A percentile compares a stretch with the other conserved stretches of the same genome.
phyloP scores from a whole-genome alignment of 2,888 invertebrate species.

The Folsomia manolachei region DNA sequence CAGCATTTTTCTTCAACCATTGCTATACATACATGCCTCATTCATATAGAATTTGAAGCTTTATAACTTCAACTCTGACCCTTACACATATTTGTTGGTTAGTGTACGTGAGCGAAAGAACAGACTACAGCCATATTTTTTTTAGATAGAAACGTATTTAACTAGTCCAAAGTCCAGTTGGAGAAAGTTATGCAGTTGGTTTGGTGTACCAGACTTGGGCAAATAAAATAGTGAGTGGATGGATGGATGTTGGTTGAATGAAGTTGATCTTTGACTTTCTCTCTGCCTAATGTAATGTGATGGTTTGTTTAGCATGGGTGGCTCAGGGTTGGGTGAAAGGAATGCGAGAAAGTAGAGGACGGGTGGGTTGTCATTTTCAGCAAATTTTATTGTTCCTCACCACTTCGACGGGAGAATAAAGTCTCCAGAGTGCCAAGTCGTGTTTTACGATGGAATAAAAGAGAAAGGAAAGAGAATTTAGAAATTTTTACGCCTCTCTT shows the following conservation, averaged over 20 bases:
- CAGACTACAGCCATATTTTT: background rate
- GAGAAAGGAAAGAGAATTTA: conserved; percentile 35
- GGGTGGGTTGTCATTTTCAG: conserved; percentile 32
- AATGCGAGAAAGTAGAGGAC: no score
- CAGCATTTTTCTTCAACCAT: background rate
- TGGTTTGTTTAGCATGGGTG: background rate
- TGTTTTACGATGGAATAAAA: conserved; percentile 42
- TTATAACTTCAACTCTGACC: background rate
- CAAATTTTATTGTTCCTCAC: conserved; percentile 38
- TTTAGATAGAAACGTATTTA: no score
- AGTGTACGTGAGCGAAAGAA: background rate
- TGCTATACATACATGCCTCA: background rate
- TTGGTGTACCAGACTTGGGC: no score
- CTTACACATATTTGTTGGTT: background rate
- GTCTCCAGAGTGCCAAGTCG: conserved; percentile 41
- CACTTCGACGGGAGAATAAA: conserved; percentile 22
- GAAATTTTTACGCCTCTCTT: conserved; percentile 39
- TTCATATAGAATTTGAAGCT: background rate
- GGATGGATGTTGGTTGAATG: no score
- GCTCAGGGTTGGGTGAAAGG: background rate
- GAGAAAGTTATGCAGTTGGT: background rate
- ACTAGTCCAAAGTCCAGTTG: background rate
- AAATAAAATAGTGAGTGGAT: no score
- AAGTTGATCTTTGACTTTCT: background rate
- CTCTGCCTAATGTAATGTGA: background rate